phyloP scores from a whole-genome alignment of 2,888 invertebrate genomes.

The Acanthosepion esculentum region DNA sequence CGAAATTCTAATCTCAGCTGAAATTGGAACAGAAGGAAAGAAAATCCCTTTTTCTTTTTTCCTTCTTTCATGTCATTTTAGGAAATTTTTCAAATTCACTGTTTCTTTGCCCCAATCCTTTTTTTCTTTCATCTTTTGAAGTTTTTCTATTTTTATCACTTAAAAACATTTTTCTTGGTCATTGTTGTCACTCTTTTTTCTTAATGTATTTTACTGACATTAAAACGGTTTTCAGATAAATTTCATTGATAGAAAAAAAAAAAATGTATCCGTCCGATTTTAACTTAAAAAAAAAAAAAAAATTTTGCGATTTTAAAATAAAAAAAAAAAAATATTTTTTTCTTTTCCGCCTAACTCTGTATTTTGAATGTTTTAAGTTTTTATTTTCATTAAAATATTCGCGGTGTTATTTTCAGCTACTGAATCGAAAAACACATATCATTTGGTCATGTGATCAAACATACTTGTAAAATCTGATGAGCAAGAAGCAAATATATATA shows the following conservation, averaged over 20 bases:
- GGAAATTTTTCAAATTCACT: not conserved
- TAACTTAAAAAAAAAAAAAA: not conserved
- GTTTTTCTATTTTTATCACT: not conserved
- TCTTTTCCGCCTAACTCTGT: not conserved
- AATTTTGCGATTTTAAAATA: not conserved
- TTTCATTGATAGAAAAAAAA: not conserved
- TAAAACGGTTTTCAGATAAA: not conserved
- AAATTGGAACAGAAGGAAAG: not conserved
- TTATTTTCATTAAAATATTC: too few species aligned
- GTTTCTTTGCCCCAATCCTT: not conserved
- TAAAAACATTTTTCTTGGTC: not conserved
- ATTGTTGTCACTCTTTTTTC: not conserved
- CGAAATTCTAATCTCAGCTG: not conserved
- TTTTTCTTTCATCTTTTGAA: not conserved
- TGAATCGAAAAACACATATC: not conserved
- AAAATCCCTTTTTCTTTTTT: not conserved
- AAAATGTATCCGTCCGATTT: slow-evolving; percentile 2
- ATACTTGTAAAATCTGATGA: not conserved
- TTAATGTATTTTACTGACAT: not conserved
- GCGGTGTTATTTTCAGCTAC: not conserved
- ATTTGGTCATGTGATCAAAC: not conserved
- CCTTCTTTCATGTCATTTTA: not conserved
- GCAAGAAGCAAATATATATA: not conserved
- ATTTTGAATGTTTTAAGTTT: not conserved
- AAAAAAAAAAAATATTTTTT: not conserved